Evolutionary conservation across 2,113 vertebrate genomes (phyloP).

Genomic region (Crocuta crocuta): DNA sequence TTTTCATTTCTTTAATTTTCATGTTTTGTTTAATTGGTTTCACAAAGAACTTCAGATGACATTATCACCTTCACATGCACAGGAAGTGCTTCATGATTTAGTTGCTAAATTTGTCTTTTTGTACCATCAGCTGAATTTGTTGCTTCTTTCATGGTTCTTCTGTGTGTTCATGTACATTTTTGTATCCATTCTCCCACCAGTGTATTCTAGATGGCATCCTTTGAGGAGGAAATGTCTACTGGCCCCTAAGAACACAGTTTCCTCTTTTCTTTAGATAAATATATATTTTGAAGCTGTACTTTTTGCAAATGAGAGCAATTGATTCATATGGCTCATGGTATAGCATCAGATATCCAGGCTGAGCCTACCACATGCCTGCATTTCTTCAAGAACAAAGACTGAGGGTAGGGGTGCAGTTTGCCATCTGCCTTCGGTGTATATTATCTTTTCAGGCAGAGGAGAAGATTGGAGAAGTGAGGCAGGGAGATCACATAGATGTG

Average conservation of each 20-base stretch:
- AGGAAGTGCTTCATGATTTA: neutral
- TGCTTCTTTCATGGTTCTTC: neutral
- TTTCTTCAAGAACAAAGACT: neutral
- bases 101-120: neutral
- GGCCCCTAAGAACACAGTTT: neutral
- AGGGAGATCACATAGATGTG: neutral
- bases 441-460: neutral
- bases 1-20: neutral
- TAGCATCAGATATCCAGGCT: neutral
- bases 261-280: neutral
- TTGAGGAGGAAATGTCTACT: neutral
- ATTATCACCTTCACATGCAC: neutral
- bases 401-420: neutral
- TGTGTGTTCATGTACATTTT: neutral
- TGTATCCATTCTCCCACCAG: neutral
- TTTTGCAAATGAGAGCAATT: neutral
- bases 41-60: neutral
- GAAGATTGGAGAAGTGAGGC: neutral
- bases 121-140: neutral
- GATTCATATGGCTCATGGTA: neutral
- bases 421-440: neutral
- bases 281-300: neutral
- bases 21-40: conserved; percentile 20
- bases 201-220: neutral
- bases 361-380: neutral